phyloP scores from a whole-genome alignment of 2,797 vertebrate genomes.

The Prunella strophiata region DNA sequence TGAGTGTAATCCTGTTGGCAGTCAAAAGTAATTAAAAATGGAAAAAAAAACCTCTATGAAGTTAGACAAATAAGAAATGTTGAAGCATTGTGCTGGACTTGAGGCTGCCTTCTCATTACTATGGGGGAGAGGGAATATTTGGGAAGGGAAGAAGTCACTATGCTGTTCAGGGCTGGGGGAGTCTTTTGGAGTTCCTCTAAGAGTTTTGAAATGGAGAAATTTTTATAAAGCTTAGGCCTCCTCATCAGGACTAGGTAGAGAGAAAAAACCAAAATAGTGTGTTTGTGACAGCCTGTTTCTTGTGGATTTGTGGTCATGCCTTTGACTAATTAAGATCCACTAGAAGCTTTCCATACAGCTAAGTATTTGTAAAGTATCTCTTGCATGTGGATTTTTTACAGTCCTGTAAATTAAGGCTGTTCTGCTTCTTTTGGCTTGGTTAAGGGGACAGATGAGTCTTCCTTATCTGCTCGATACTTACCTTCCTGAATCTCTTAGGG shows the following conservation, averaged over 20 bases:
- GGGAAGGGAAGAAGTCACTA: neutral
- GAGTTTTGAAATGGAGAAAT: neutral
- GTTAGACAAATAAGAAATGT: neutral
- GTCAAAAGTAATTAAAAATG: neutral
- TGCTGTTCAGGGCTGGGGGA: neutral
- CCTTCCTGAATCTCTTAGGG: neutral
- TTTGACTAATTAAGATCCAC: neutral
- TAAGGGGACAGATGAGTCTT: neutral
- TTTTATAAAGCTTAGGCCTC: neutral
- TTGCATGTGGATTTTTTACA: neutral
- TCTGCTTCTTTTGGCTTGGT: neutral
- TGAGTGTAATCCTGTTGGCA: neutral
- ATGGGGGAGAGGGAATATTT: neutral
- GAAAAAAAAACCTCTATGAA: neutral
- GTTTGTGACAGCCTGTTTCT: neutral
- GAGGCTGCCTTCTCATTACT: neutral
- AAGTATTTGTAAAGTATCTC: neutral
- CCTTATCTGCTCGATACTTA: neutral
- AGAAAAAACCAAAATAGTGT: neutral
- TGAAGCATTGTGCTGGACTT: accelerated
- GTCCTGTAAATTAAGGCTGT: neutral
- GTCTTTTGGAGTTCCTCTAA: neutral
- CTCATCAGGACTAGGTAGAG: neutral
- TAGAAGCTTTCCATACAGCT: neutral
- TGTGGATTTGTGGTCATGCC: neutral